Conservation (phyloP, 2,797 vertebrate species). For the Liasis olivaceus region DNA sequence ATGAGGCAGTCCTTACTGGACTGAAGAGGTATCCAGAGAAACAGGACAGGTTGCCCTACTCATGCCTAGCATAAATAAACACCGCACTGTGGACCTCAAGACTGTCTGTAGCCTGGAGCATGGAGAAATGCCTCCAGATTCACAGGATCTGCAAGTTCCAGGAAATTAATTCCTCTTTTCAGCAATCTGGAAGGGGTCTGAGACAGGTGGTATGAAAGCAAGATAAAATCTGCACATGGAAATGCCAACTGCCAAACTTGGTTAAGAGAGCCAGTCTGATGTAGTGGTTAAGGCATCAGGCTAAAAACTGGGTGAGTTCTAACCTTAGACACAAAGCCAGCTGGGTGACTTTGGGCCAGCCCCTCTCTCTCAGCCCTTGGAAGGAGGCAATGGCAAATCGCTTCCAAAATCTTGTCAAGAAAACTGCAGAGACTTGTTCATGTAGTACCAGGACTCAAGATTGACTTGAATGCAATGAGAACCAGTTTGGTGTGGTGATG, state of each 20-base stretch:
- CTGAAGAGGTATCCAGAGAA: not conserved
- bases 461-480: too few species aligned
- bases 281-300: not conserved
- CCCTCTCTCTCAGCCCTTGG: not conserved
- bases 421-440: not conserved
- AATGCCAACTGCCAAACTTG: not conserved
- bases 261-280: not conserved
- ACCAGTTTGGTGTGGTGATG: too few species aligned
- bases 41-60: not conserved
- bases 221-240: not conserved
- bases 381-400: not conserved
- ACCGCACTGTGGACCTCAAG: not conserved
- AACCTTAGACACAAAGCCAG: not conserved
- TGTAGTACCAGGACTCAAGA: not conserved
- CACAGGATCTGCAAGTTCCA: not conserved
- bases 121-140: not conserved
- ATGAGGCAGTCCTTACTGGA: not conserved
- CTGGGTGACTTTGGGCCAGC: not conserved
- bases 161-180: not conserved
- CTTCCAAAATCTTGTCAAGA: not conserved
- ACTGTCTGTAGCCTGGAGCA: not conserved
- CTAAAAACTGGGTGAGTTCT: not conserved
- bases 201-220: not conserved
- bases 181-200: not conserved
- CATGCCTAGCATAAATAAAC: not conserved